Base-by-base conservation (phyloP, 1,140 invertebrate species). In the Antheraea pernyi region DNA sequence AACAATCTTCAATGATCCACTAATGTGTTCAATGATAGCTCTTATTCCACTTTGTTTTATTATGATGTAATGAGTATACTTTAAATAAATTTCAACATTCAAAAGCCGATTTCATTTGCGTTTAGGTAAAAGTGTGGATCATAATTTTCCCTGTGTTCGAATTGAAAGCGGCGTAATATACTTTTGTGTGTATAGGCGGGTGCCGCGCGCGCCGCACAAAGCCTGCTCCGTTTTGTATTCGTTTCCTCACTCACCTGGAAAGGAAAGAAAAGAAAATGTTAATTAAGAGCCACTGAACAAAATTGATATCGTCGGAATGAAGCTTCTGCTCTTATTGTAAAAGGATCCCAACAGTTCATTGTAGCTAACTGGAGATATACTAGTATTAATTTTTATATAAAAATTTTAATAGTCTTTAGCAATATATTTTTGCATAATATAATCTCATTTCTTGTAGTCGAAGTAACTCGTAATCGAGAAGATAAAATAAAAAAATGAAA, bases 261-360 rank as follows among this genome's bases (percentile, higher is more conserved):
- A 91, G 81, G 83, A 89, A 91, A 91, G 89, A 91, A 91, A 91
- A 90, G 86, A 89, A 89, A 88, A 88, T 87, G 86, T 92, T 92
- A 92, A 92, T 92, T 92, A 92, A 91, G 84, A 90, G 82, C 80
- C 83, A 88, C 83, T 88, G 89, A 92, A 83, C 81, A 88, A 89
- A 89, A 92, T 85, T 88, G 84, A 91, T 91, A 89, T 87, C 83
- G 87, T 85, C 76, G 80, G 81, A 84, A 88, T 80, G 80, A 76
- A 80, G 82, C 80, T 80, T 76, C 72, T 76, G 81, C 77, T 70
- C 77, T 85, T 84, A 90, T 90, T 91, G 79, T 88, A 81, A 89
- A 83, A 81, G 82, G 84, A 86, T 84, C 77, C 78, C 68, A 79
- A 74, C 79, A 77, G 82, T 83, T 83, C 73, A 70, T 82, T 82